Evolutionary conservation across 2,888 invertebrate species (phyloP).

Genomic region (Auanema freiburgensis): DNA sequence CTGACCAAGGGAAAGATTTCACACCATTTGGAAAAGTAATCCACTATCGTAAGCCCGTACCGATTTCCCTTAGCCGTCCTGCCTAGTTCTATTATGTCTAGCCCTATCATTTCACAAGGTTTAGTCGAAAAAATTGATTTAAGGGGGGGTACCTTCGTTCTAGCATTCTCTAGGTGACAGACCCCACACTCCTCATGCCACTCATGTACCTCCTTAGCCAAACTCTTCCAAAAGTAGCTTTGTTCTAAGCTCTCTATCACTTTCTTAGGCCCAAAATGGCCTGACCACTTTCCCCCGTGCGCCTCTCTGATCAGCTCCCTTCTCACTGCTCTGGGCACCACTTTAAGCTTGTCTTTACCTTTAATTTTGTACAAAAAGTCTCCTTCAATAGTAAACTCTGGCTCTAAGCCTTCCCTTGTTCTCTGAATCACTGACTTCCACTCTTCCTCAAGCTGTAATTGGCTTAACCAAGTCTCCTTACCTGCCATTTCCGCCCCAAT

Average conservation of each 20-base stretch:
- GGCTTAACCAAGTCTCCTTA: no score
- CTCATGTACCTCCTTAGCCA: conserved; percentile 19
- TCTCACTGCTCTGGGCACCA: conserved; percentile 20
- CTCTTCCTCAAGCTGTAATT: no score
- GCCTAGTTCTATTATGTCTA: conserved; percentile 26
- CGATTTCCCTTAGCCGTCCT: conserved; percentile 16
- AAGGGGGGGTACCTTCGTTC: conserved; percentile 17
- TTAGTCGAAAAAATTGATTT: conserved; percentile 8
- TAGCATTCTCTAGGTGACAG: conserved; percentile 17
- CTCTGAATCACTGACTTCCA: no score
- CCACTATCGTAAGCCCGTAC: conserved; percentile 24
- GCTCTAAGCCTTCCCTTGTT: no score
- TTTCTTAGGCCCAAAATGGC: conserved; percentile 13
- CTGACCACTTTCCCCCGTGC: conserved; percentile 18
- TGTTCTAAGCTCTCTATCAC: conserved; percentile 8
- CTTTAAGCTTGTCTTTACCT: conserved; percentile 4
- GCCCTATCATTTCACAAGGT: conserved; percentile 25
- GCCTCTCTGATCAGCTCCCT: conserved; percentile 17
- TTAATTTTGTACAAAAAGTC: neutral
- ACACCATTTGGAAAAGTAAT: conserved; percentile 24
- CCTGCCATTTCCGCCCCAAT: neutral
- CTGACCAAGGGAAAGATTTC: conserved; percentile 20
- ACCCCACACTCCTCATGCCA: conserved; percentile 17
- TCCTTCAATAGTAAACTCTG: neutral
- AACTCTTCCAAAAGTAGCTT: conserved; percentile 19